phyloP scores from a whole-genome alignment of 2,888 invertebrate species.

The Incurvaria masculella region DNA sequence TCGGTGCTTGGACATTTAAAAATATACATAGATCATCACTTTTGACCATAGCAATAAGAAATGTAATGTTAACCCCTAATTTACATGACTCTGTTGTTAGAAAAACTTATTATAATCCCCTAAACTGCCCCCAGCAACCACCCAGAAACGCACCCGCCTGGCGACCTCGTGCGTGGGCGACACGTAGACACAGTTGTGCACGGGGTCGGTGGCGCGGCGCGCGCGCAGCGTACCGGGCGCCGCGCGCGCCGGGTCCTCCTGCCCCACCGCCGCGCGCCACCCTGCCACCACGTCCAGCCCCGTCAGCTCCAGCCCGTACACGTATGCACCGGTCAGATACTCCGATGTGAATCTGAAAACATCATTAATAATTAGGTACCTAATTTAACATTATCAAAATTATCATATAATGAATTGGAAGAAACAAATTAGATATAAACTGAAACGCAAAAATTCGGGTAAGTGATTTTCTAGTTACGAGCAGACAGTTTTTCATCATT shows the following conservation, averaged over 20 bases:
- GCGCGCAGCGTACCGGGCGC: constrained; percentile 62
- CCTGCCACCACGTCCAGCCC: constrained; percentile 63
- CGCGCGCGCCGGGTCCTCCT: constrained; percentile 59
- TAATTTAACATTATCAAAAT: constrained; percentile 1
- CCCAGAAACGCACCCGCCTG: constrained; percentile 37
- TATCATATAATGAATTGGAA: neutral
- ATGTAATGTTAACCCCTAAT: too few species aligned
- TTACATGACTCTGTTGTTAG: too few species aligned
- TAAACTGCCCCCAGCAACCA: too few species aligned
- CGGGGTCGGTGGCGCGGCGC: constrained; percentile 63
- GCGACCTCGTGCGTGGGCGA: constrained; percentile 57
- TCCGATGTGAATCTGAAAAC: constrained; percentile 56
- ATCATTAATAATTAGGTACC: constrained; percentile 2
- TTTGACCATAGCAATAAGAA: too few species aligned
- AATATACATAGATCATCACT: too few species aligned
- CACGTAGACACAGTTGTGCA: constrained; percentile 68
- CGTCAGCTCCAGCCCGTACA: constrained; percentile 70
- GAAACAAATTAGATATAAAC: constrained; percentile 3
- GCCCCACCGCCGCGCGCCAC: constrained; percentile 61
- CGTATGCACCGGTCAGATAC: constrained; percentile 63
- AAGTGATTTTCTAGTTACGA: too few species aligned
- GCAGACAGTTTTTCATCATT: too few species aligned
- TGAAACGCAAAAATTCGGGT: constrained; percentile 4
- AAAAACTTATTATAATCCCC: too few species aligned
- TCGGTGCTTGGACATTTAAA: too few species aligned